Conservation (phyloP, 2,888 invertebrate species). For the Pteria penguin region DNA sequence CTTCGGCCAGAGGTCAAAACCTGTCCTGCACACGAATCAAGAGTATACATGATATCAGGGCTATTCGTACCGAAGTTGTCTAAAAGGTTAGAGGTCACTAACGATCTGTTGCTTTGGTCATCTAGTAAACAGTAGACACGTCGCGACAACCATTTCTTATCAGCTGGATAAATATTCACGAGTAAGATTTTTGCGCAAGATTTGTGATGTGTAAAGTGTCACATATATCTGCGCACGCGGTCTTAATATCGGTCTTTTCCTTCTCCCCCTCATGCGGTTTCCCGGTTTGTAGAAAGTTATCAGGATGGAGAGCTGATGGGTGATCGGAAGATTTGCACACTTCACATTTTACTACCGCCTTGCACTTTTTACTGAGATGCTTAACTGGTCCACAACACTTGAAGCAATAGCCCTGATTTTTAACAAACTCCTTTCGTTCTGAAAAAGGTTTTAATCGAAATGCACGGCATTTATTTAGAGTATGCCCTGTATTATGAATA, state of each 20-base stretch:
- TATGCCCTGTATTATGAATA: background rate
- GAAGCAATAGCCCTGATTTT: slow-evolving; percentile 12
- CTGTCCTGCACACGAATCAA: slow-evolving; percentile 4
- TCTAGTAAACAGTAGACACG: background rate
- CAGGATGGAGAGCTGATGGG: slow-evolving; percentile 1
- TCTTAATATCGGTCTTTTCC: background rate
- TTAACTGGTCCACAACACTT: background rate
- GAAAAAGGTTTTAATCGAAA: slow-evolving; percentile 3
- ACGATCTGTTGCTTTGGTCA: slow-evolving; percentile 4
- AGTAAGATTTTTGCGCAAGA: slow-evolving; percentile 9
- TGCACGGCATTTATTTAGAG: background rate
- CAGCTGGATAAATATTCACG: background rate
- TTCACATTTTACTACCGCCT: background rate
- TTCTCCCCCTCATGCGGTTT: background rate
- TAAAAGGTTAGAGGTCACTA: slow-evolving; percentile 6
- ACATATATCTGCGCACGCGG: background rate
- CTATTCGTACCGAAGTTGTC: background rate
- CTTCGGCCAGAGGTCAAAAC: slow-evolving; percentile 17
- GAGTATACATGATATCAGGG: background rate
- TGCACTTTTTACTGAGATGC: background rate
- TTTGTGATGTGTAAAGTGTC: background rate
- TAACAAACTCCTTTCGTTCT: background rate
- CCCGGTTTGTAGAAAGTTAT: background rate
- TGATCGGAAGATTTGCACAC: background rate
- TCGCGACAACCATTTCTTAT: background rate